Evolutionary conservation across 2,113 vertebrate species (phyloP), one percentile per base, ranked within the genome.

Genomic region (Hydrolagus affinis): DNA sequence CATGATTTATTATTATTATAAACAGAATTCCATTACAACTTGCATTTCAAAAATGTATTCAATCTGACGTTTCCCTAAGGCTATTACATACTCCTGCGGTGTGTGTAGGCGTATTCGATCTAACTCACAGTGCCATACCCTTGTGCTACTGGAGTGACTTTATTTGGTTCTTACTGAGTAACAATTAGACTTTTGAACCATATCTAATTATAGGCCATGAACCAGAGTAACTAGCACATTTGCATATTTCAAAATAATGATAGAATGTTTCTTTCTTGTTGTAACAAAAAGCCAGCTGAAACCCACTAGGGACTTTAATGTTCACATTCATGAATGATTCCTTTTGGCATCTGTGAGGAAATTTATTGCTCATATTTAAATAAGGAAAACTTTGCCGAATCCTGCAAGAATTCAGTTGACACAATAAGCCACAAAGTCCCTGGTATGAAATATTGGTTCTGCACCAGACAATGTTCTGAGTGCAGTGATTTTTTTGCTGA

Each of bases 171-270:
- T 83, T 60, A 83, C 78, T 83, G 78, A 83, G 78, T 64, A 83
- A 68, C 78, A 66, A 83, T 83, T 83, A 83, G 64, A 83, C 60
- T 83, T 66, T 64, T 83, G 78, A 83, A 83, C 78, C 78, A 68
- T 28, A 68, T 83, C 78, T 83, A 83, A 83, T 66, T 83, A 83
- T 83, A 83, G 78, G 78, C 78, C 60, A 10, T 83, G 78, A 83
- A 83, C 78, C 66, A 32, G 60, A 68, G 78, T 30, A 83, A 83
- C 78, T 21, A 83, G 25, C 62, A 32, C 25, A 32, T 30, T 83
- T 15, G 32, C 78, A 66, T 83, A 28, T 66, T 66, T 30, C 60
- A 83, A 83, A 66, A 28, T 28, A 28, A 59, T 66, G 28, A 66
- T 60, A 83, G 9, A 2, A 64, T 62, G 19, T 83, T 23, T 14